Conservation (phyloP, 1,140 invertebrate species). For the Hycleus cichorii region DNA sequence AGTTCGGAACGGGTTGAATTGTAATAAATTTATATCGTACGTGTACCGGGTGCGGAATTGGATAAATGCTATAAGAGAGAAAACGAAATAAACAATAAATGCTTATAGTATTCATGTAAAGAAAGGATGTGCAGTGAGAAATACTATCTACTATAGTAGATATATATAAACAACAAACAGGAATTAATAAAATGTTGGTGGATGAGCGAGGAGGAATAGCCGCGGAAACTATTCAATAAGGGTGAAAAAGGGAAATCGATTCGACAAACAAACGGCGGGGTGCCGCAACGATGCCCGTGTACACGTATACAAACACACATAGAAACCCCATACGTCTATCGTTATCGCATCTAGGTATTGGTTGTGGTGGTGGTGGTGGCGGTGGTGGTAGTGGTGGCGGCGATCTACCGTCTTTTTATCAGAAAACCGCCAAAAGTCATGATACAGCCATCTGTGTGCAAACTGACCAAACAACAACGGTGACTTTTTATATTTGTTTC, state of each 20-base stretch:
- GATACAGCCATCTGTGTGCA: constrained; percentile 29
- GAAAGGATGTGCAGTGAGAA: background rate
- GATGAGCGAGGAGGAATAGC: constrained; percentile 11
- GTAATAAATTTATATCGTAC: constrained; percentile 41
- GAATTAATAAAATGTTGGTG: constrained; percentile 22
- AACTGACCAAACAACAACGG: constrained; percentile 25
- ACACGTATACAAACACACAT: background rate
- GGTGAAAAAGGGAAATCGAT: constrained; percentile 19
- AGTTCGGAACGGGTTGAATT: constrained; percentile 42
- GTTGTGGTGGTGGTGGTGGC: background rate
- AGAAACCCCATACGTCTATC: background rate
- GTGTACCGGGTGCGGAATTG: constrained; percentile 34
- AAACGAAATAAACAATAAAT: constrained; percentile 13
- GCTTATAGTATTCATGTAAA: background rate
- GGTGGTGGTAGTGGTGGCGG: background rate
- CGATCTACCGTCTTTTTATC: constrained; percentile 14
- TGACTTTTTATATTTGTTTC: constrained; percentile 17
- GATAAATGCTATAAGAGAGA: constrained; percentile 23
- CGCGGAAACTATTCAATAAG: constrained; percentile 20
- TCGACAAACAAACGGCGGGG: constrained; percentile 17
- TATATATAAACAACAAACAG: constrained; percentile 23
- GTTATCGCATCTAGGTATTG: too few relatives aligned
- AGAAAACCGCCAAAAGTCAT: constrained; percentile 15
- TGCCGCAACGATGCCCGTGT: constrained; percentile 4
- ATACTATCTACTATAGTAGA: background rate